Base-by-base conservation (phyloP, 2,113 vertebrate genomes). In the Petromus typicus region DNA sequence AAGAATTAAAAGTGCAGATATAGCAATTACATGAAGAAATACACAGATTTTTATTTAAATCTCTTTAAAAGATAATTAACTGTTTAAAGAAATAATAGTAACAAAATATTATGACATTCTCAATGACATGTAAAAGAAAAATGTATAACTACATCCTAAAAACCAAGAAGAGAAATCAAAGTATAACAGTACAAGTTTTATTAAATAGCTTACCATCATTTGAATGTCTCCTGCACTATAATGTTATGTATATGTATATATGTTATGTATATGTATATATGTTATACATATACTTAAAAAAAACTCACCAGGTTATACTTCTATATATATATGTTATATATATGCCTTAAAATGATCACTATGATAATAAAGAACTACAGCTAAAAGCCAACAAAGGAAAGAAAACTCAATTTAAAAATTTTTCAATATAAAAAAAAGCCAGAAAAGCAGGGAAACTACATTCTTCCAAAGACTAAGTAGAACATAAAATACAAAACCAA, bases 71-170 rank as follows among this genome's bases (percentile, higher is more conserved):
- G 45, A 80, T 16, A 69, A 69, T 81, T 75, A 75, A 34, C 54
- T 94, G 73, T 86, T 88, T 89, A 86, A 51, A 93, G 18, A 40
- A 57, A 93, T 93, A 89, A 57, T 25, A 89, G 3, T 37, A 73
- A 51, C 51, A 86, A 67, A 4, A 3, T 76, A 54, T 40, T 81
- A 13, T 78, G 25, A 37, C 45, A 20, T 56, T 71, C 40, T 71
- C 0, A 89, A 57, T 51, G 59, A 81, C 43, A 82, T 37, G 13
- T n/a, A 67, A 93, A 81, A 86, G 56, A 64, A 86, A 95, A 93
- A 93, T 66, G 20, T 4, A 61, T 43, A 30, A 71, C 34, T 45
- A 63, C 30, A 86, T 57, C 6, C 76, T 30, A 32, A 87, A 87
- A 22, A 4, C 64, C 43, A 59, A 22, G 40, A 69, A 16, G 56